Evolutionary conservation across 2,113 vertebrate genomes (phyloP), one percentile per base, ranked within the genome.

Genomic region (Fulmarus glacialis): DNA sequence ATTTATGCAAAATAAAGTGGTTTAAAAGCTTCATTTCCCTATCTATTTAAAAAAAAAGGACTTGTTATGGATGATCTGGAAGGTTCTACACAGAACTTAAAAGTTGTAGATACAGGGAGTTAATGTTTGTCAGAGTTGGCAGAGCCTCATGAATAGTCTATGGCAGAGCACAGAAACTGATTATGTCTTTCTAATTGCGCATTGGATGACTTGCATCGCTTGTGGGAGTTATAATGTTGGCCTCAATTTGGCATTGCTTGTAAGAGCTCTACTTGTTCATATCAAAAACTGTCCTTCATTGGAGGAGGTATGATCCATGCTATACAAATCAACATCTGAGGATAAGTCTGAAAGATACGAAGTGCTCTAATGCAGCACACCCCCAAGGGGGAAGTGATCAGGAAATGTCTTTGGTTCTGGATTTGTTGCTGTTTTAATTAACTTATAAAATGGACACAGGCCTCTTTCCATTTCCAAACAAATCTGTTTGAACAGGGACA

Each of bases 171-270:
- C 9, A n/a, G 60, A 60, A 66, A 4, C 42, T 34, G 59, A 30
- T 29, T 29, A 38, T 8, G 74, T 94, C 21, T 73, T 59, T 83
- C 30, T 42, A 36, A 66, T 2, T 11, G 11, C 20, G 15, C 9
- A 11, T 5, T 30, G 32, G 9, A 20, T 56, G 26, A 52, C 34
- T 32, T 78, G 22, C 5, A 11, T 79, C 0, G 0, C 38, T 71
- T 74, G 36, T 5, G 2, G 24, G 15, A 85, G 36, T 80, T 73
- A 12, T 2, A 72, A 26, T 12, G 21, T 26, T 66, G 29, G 5
- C 9, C 23, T 88, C 15, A 21, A 4, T 62, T 66, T 74, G 8
- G 6, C 34, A 15, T 34, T 74, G 13, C 34, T 74, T 81, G 8
- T 79, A 64, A 36, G 52, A 79, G 43, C 23, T 78, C 32, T 70